Percentiles rank a stretch among this genome's conserved stretches.
phyloP scores from a whole-genome alignment of 2,113 vertebrate genomes.

The Lamprologus tigripictilis region DNA sequence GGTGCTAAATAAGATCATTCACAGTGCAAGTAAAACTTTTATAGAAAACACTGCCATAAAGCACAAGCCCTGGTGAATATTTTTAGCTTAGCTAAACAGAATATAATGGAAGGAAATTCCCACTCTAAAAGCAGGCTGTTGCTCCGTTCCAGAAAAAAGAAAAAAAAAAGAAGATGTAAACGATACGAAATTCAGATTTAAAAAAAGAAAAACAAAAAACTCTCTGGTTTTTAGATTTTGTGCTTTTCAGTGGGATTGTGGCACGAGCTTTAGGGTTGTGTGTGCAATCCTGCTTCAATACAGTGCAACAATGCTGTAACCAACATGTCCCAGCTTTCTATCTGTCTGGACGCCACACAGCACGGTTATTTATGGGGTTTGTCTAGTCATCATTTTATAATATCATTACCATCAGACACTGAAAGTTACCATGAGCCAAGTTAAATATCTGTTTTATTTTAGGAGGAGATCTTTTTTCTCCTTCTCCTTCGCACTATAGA shows the following conservation, averaged over 20 bases:
- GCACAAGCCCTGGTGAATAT: slow-evolving; percentile 39
- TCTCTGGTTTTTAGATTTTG: slow-evolving; percentile 6
- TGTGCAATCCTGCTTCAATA: slow-evolving; percentile 15
- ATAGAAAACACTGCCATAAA: slow-evolving; percentile 41
- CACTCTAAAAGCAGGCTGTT: slow-evolving; percentile 32
- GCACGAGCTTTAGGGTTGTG: background rate
- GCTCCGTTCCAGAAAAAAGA: background rate
- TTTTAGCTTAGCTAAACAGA: slow-evolving; percentile 57
- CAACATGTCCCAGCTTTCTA: slow-evolving; percentile 52
- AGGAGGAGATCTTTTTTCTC: slow-evolving; percentile 40
- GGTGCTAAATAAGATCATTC: slow-evolving; percentile 22
- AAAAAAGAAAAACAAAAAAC: background rate
- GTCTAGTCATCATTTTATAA: slow-evolving; percentile 72
- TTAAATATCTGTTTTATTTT: slow-evolving; percentile 77
- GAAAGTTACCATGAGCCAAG: slow-evolving; percentile 65
- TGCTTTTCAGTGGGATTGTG: slow-evolving; percentile 5
- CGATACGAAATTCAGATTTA: slow-evolving; percentile 36
- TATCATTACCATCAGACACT: slow-evolving; percentile 72
- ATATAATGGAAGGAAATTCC: slow-evolving; percentile 62
- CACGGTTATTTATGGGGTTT: slow-evolving; percentile 72
- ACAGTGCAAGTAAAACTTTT: slow-evolving; percentile 21
- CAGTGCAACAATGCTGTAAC: slow-evolving; percentile 43
- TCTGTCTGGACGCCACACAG: slow-evolving; percentile 64
- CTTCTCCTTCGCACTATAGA: slow-evolving; percentile 33
- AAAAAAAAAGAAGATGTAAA: slow-evolving; percentile 25